Conservation (phyloP, 2,888 invertebrate species). For the Candidula unifasciata region DNA sequence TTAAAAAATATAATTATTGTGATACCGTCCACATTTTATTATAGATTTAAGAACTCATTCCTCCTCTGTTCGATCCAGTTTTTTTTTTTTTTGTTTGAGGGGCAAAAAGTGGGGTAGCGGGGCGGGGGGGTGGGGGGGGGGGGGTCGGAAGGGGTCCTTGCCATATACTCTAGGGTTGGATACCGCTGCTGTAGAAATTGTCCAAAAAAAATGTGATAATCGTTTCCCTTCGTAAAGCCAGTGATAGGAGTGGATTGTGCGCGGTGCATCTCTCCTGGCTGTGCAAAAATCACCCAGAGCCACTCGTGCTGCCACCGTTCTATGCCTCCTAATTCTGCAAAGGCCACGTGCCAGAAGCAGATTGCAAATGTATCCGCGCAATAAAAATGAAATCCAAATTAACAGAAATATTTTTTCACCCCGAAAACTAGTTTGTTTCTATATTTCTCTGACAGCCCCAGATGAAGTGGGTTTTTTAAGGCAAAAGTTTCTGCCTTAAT, state of each 20-base stretch:
- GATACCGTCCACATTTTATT: too few species aligned
- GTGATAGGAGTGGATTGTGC: background rate
- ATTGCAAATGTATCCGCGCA: background rate
- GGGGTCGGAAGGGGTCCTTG: too few species aligned
- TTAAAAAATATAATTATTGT: too few species aligned
- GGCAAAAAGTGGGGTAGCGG: too few species aligned
- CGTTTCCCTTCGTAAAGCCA: too few species aligned
- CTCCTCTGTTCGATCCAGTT: too few species aligned
- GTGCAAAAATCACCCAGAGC: background rate
- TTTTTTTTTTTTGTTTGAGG: too few species aligned
- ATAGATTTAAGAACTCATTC: too few species aligned
- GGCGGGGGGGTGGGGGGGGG: too few species aligned
- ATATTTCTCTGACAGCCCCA: background rate
- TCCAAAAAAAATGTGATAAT: too few species aligned
- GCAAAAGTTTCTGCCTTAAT: background rate
- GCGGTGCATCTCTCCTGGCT: background rate
- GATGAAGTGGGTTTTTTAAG: background rate
- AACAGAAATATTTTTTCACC: background rate
- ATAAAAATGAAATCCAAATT: background rate
- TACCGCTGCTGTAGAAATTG: too few species aligned
- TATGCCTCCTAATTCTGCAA: background rate
- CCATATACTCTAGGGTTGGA: background rate
- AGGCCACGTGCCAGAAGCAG: background rate
- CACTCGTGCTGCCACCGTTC: background rate
- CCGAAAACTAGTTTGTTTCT: background rate